Base-by-base conservation (phyloP, 2,888 invertebrate species). In the Gasteruption jaculator region DNA sequence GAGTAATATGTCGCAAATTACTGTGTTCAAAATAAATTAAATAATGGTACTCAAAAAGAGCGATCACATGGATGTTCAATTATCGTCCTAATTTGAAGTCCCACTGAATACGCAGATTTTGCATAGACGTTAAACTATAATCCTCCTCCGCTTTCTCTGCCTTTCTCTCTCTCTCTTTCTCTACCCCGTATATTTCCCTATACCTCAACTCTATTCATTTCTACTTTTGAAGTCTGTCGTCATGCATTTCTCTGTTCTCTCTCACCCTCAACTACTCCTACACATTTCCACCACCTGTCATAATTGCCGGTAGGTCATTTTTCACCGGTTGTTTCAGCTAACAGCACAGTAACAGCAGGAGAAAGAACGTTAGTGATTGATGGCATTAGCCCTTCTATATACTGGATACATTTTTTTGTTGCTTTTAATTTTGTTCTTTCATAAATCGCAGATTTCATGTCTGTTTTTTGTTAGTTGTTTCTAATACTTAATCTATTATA, bases 291-390 rank as follows among this genome's bases (percentile, higher is more conserved):
- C 16, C 14, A 38, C 39, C 44, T 49, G 50, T 62, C 56, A 60
- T 61, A 62, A 62, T 62, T 61, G 60, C 56, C 49, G 48, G 45
- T 45, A 42, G 55, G 54, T 61, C 60, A 61, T 61, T 62, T 62
- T 60, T 62, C 61, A 62, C 50, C 48, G 50, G 55, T 49, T 49
- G 50, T 58, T 55, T 57, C 50, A 49, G 40, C 38, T 31, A 27
- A 34, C 24, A 32, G 31, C 43, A 41, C 31, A 40, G 38, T 38
- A 45, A 38, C 45, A 34, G 31, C 40, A 32, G 41, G 33, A 27
- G 32, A 46, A 49, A 44, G 48, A 43, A 43, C 41, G 44, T 27
- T 24, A 47, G 43, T 59, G 58, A 59, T 59, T 53, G 53, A 59
- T 56, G 59, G 50, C 39, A 26, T 36, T 31, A 30, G 32, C 21